A percentile compares a stretch with the other conserved stretches of the same genome.
phyloP scores from a whole-genome alignment of 2,113 vertebrate genomes.

The Triplophysa siluroides region DNA sequence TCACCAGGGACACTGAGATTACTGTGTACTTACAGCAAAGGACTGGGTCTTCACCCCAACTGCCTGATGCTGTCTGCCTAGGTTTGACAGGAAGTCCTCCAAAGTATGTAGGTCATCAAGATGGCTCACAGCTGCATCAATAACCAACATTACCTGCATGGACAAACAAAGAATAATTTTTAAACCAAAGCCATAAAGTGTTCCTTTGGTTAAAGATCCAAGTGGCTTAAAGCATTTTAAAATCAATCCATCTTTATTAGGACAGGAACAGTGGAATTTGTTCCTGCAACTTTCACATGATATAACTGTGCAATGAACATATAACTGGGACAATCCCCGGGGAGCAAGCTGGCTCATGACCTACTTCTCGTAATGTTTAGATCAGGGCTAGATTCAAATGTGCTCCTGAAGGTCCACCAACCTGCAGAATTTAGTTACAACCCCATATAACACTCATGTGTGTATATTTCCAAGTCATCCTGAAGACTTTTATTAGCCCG shows the following conservation, averaged over 20 bases:
- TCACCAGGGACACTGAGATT: neutral
- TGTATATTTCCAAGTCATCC: too few species aligned
- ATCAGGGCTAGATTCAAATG: too few species aligned
- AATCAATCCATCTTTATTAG: too few species aligned
- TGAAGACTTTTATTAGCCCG: too few species aligned
- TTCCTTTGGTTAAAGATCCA: too few species aligned
- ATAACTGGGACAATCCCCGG: neutral
- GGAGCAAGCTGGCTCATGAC: too few species aligned
- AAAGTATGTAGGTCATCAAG: constrained; percentile 86
- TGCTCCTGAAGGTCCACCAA: too few species aligned
- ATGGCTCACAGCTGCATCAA: constrained; percentile 88
- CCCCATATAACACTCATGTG: too few species aligned
- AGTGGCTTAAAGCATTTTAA: too few species aligned
- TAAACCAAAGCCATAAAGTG: too few species aligned
- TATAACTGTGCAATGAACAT: neutral
- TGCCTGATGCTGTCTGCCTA: constrained; percentile 89
- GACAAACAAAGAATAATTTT: neutral
- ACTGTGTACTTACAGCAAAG: constrained; percentile 79
- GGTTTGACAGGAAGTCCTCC: constrained; percentile 85
- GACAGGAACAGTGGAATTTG: neutral
- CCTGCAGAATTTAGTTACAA: too few species aligned
- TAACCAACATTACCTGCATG: constrained; percentile 91
- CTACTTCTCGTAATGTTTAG: too few species aligned
- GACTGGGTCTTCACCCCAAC: constrained; percentile 87
- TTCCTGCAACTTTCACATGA: neutral